Conservation (phyloP, 53 echinoderm and acorn worm species). For the Paracentrotus lividus region DNA sequence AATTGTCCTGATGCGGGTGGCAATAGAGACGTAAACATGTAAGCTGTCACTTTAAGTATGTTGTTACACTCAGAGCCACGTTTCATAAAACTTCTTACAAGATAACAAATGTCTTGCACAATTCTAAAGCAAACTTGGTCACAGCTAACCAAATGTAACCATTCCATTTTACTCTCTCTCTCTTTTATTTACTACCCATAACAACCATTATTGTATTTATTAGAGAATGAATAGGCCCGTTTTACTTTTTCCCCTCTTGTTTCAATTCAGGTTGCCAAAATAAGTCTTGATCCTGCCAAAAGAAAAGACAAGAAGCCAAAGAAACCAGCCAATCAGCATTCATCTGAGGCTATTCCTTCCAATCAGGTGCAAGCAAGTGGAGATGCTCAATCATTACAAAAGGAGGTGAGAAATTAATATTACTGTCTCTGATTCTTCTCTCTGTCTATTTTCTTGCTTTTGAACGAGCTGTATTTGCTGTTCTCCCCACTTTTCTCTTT, state of each 20-base stretch:
- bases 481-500: too few relatives aligned
- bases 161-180: too few relatives aligned
- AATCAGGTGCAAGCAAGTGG: slow-evolving; percentile 55
- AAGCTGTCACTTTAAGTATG: neutral
- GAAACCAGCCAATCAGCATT: slow-evolving; percentile 57
- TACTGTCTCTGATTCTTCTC: neutral
- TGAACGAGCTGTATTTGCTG: too few relatives aligned
- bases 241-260: neutral
- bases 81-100: too few relatives aligned
- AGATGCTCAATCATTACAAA: slow-evolving; percentile 60
- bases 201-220: too few relatives aligned
- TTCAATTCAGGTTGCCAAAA: slow-evolving; percentile 75
- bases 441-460: too few relatives aligned
- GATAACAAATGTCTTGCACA: too few relatives aligned
- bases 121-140: too few relatives aligned
- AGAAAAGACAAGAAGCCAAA: slow-evolving; percentile 51
- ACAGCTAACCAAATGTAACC: neutral
- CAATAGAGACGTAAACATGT: neutral
- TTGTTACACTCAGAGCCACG: neutral
- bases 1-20: too few relatives aligned
- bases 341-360: slow-evolving; percentile 28
- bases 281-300: slow-evolving; percentile 88
- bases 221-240: too few relatives aligned
- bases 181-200: too few relatives aligned
- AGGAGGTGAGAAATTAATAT: neutral